Conservation (phyloP, 2,797 vertebrate species). For the Xenentodon cancila region DNA sequence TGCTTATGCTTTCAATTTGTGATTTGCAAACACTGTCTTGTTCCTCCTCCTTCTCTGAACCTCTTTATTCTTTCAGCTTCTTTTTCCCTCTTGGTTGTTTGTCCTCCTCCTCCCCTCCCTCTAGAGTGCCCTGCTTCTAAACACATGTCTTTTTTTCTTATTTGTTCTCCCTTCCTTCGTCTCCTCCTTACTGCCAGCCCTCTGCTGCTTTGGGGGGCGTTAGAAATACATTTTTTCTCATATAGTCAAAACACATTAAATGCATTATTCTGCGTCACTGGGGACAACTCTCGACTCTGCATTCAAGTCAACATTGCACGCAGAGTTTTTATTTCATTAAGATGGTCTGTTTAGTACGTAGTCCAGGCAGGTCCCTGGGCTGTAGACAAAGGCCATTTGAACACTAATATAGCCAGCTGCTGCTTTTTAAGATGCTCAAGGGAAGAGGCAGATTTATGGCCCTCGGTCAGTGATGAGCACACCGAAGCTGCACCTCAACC, state of each 20-base stretch:
- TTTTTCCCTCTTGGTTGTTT: conserved; percentile 37
- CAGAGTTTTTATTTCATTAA: conserved; percentile 75
- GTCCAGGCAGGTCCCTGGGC: conserved; percentile 64
- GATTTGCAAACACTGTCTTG: conserved; percentile 74
- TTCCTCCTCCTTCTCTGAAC: conserved; percentile 27
- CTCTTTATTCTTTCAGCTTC: conserved; percentile 43
- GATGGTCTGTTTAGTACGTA: conserved; percentile 64
- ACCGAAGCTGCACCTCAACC: conserved; percentile 38
- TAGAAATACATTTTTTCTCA: conserved; percentile 68
- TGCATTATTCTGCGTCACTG: conserved; percentile 71
- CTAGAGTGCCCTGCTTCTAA: conserved; percentile 27
- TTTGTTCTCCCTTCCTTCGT: conserved; percentile 19
- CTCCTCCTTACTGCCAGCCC: conserved; percentile 30
- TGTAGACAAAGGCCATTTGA: conserved; percentile 54
- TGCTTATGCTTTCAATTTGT: conserved; percentile 73
- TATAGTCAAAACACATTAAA: conserved; percentile 73
- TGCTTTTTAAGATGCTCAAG: conserved; percentile 62
- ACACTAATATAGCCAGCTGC: conserved; percentile 61
- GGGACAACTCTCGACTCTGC: conserved; percentile 67
- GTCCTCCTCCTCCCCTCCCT: conserved; percentile 26
- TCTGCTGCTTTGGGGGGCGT: conserved; percentile 57
- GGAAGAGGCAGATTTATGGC: conserved; percentile 50
- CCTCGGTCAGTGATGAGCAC: conserved; percentile 46
- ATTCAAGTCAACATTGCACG: conserved; percentile 66
- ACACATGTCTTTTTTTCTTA: conserved; percentile 38